Evolutionary conservation across 2,797 vertebrate species (phyloP), one percentile per base, ranked within the genome.

Genomic region (Lacerta viridis): DNA sequence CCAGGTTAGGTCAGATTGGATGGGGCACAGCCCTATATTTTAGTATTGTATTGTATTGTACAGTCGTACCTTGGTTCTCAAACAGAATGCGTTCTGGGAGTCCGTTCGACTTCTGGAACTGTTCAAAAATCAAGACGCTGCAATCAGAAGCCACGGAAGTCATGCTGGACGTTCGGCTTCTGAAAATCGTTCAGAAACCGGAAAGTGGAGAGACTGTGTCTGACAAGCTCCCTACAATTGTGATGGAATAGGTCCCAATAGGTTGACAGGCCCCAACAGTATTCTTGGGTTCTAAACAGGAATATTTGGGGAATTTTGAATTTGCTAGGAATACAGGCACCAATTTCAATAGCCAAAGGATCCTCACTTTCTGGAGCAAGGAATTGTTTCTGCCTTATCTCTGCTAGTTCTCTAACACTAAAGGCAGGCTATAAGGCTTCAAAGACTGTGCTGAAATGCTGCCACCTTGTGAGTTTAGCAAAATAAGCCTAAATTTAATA

Each of bases 401-500:
- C 1, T 3, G 7, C 11, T 4, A 15, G 17, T 29, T 9, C 13
- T 9, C 1, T 23, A 69, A 43, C 25, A 10, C 3, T 2, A 50
- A 71, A 84, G 7, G 25, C 15, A 36, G 5, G 13, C 3, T 74
- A 9, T 17, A 2, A 71, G 9, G 36, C 50, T 80, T 10, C 36
- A 39, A 88, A 46, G 92, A 91, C 18, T 0, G 72, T 77, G 94
- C 93, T 92, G 92, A 92, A 59, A 91, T 94, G 93, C 95, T 96
- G 95, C 95, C 95, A 96, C 94, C 95, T 94, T 86, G 94, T 89
- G 95, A 81, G 0, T 81, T 92, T 25, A 86, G 81, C 59, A 85
- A 85, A 76, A 77, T 4, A 88, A 83, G 33, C 0, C 0, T 23
- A 23, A 36, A 15, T 1, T 17, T 36, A 20, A 36, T 74, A 0